phyloP scores from a whole-genome alignment of 2,113 vertebrate genomes.

The Atractosteus spatula region DNA sequence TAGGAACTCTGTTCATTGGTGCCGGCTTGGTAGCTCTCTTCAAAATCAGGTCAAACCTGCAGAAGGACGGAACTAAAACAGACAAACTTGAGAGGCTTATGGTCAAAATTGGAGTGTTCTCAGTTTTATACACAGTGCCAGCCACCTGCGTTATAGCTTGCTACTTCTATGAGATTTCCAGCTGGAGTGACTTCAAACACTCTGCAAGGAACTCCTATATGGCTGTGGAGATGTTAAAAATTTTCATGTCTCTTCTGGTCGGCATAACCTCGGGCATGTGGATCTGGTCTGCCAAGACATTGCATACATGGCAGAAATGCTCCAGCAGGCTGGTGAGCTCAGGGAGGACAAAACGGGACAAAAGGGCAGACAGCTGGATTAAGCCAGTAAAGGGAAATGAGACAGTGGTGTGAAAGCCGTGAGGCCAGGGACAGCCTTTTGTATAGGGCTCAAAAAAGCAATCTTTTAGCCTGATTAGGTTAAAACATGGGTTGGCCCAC shows the following conservation, averaged over 20 bases:
- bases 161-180: slow-evolving; percentile 95
- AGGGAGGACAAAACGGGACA: slow-evolving; percentile 79
- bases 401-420: slow-evolving; percentile 81
- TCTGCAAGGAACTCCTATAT: slow-evolving; percentile 85
- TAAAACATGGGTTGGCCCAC: neutral
- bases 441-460: neutral
- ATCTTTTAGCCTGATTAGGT: neutral
- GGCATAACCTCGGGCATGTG: slow-evolving; percentile 98
- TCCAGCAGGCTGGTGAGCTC: slow-evolving; percentile 81
- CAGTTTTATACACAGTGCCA: slow-evolving; percentile 95
- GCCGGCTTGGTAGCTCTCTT: slow-evolving; percentile 93
- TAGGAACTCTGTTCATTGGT: slow-evolving; percentile 94
- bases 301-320: slow-evolving; percentile 96
- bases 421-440: neutral
- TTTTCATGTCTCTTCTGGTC: slow-evolving; percentile 95
- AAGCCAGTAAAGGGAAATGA: slow-evolving; percentile 91
- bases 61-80: slow-evolving; percentile 97
- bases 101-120: slow-evolving; percentile 98
- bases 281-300: slow-evolving; percentile 98
- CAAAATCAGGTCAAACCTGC: slow-evolving; percentile 97
- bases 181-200: slow-evolving; percentile 86
- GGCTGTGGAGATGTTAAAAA: slow-evolving; percentile 94
- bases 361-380: slow-evolving; percentile 82
- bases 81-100: slow-evolving; percentile 96
- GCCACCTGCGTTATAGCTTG: slow-evolving; percentile 95